Base-by-base conservation (phyloP, 2,797 vertebrate species). In the Lerista edwardsae region DNA sequence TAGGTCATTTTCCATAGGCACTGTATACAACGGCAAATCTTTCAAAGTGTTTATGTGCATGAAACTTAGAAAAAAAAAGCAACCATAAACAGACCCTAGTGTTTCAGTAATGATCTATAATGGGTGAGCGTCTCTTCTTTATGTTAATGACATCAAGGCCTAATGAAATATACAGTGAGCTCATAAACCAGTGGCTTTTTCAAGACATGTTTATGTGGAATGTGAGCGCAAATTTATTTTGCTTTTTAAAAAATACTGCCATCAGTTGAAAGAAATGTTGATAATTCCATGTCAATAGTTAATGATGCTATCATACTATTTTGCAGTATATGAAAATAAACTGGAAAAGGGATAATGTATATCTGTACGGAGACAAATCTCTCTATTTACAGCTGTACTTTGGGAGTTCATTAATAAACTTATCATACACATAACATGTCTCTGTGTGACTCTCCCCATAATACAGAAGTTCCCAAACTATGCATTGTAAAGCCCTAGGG, bases 191-290 rank as follows among this genome's bases (percentile, higher is more conserved):
- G 79, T 67, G 86, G 82, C 9, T 51, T 57, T 47, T 82, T 87
- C 4, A n/a, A 79, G 90, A 83, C 55, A 4, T 2, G 55, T 64
- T 78, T 90, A 84, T 88, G 90, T 8, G 44, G 86, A 91, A 74
- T 75, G 3, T 3, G 69, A 86, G 8, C 34, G 77, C 41, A 84
- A 61, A 64, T 44, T 82, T 75, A 75, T 65, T 73, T 82, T 82
- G 41, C n/a, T 27, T 29, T 36, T 64, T 69, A 55, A 57, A 80
- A 47, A 82, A 65, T 61, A 25, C 21, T 82, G 80, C 31, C 21
- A 29, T 17, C n/a, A 47, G 21, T 74, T 82, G 71, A 74, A 73
- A 51, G 59, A 47, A 82, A 64, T 36, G 59, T 72, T n/a, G 12
- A 65, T 51, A 51, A 55, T 61, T 73, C 11, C 57, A 23, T 29